Evolutionary conservation across 2,797 vertebrate species (phyloP), one percentile per base, ranked within the genome.

Genomic region (Phataginus tricuspis): DNA sequence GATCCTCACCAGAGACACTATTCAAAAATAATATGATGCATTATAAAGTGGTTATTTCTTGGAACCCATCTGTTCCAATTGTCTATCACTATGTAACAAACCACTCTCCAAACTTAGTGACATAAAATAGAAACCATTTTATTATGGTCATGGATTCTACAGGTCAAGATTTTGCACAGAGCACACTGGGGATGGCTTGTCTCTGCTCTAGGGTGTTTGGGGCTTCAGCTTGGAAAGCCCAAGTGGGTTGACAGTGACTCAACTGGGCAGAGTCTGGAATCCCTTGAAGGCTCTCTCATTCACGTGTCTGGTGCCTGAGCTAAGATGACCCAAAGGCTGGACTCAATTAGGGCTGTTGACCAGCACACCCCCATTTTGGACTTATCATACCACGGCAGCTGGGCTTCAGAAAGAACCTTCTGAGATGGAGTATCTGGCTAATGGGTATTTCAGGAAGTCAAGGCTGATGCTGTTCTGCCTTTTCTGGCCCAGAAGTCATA

Each of bases 1-100:
- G 9, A 53, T 69, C 16, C 31, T 86, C 14, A 69, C 12, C 13
- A 18, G 3, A 68, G 27, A 66, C 2, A 25, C 49, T 72, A 21
- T 55, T 84, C 13, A 19, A 86, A 96, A 93, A 39, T 37, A 34
- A 82, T 72, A 21, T 4, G 45, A 75, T 63, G 88, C 34, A 86
- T 31, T 59, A 1, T 34, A 72, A 86, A 93, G n/a, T 82, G 23
- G 7, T 19, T 89, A 25, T 37, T 53, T 75, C 34, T 90, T 59
- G 37, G 63, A 79, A 57, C 2, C n/a, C 37, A 19, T 61, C 74
- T 92, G 49, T 77, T 95, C 34, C 86, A 68, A 75, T 42, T 55
- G 77, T 42, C 59, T 69, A 61, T 19, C 79, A 15, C 78, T 89
- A 1, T 25, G 14, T 85, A 66, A 66, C 19, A 82, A 86, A 68